Base-by-base conservation (phyloP, 2,113 vertebrate genomes). In the Canis aureus region DNA sequence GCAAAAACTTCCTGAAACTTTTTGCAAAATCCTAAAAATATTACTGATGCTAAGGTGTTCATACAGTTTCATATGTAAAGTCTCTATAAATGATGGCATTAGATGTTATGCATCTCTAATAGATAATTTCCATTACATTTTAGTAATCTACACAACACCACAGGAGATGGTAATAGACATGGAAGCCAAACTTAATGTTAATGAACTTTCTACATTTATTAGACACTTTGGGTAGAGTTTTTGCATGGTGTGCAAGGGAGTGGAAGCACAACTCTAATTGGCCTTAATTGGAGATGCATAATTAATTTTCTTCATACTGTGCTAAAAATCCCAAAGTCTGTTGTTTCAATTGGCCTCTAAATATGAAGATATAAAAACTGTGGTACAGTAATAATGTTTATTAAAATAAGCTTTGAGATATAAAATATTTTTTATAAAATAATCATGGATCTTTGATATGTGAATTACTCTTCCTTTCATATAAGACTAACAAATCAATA, bases 241-340 rank as follows among this genome's bases (percentile, higher is more conserved):
- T 79, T 74, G 62, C 95, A 74, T 95, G 83, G 51, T 94, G 69
- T 94, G 84, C 84, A 97, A 83, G 43, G 29, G 51, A 80, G 62
- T 87, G 20, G 29, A 95, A 97, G 66, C 49, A 84, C 19, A 74
- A 94, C 16, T 96, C 13, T 96, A 97, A 94, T 92, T 90, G 67
- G 13, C n/a, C 27, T 83, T 98, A 96, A 96, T 94, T 90, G 79
- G 64, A 87, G 60, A 94, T 89, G 74, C 69, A 94, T 94, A 96
- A 95, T 83, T 97, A 96, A 96, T 95, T 98, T 20, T 78, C 23
- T 94, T 97, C 49, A 95, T 79, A 95, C 57, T 94, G 91, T n/a
- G 84, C 74, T 95, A 83, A 95, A 86, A 94, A 62, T 73, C 10
- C 2, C 13, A 73, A 19, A 60, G n/a, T 91, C 38, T 88, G 15